Base-by-base conservation (phyloP, 2,888 invertebrate genomes). In the Panzeria rudis region DNA sequence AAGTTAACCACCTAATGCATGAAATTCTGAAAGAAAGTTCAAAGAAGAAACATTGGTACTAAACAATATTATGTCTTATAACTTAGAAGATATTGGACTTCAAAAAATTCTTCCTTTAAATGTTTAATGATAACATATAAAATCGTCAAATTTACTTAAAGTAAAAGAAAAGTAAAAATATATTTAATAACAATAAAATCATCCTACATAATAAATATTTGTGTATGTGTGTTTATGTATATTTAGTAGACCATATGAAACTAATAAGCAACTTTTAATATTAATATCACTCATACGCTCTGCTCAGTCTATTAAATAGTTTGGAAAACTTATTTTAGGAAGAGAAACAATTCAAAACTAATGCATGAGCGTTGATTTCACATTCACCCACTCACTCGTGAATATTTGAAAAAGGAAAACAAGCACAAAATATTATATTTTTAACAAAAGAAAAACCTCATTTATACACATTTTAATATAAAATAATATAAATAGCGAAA, bases 241-340 rank as follows among this genome's bases (percentile, higher is more conserved):
- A 17, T 20, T 38, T 38, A 38, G 11, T 38, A 11, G 29, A 64
- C 56, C 15, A 59, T 52, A 13, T 54, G 25, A 32, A 72, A 72
- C 62, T 44, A 64, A 72, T 64, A 64, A 56, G 56, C 32, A 80
- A 64, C 72, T 68, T 83, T 83, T 44, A 72, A 72, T 62, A 72
- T 85, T 73, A 68, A 81, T 64, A 85, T 81, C 62, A 85, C 81
- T 84, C 81, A 81, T 84, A 84, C 81, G 81, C 61, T 52, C 13
- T 38, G 81, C 61, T 52, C 5, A 20, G 52, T 68, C 35, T 62
- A 54, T 35, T 62, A 54, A 52, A 59, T 47, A 47, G 41, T 75
- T 71, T 69, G 11, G 35, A 69, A 64, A 56, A 50, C 15, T 71
- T 44, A n/a, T 64, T 13, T 72, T 54, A 38, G 13, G 47, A 20